Evolutionary conservation across 1,140 invertebrate genomes (phyloP), one percentile per base, ranked within the genome.

Genomic region (Aphis gossypii): DNA sequence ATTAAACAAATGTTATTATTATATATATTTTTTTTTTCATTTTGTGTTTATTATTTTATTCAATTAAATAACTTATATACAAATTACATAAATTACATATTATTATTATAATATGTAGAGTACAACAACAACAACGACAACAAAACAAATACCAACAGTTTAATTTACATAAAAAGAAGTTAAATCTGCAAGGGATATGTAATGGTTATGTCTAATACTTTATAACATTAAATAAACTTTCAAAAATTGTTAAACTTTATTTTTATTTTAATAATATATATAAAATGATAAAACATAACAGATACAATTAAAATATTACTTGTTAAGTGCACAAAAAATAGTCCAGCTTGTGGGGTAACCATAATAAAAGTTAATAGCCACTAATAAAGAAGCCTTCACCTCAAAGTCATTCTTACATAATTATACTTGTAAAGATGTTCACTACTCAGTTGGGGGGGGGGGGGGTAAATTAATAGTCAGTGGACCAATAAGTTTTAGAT

Each of bases 241-340:
- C 2, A n/a, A n/a, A 68, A 90, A 56, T 44, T 11, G 18, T 90
- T 90, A 48, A 60, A 51, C 7, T 35, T 88, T 54, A 51, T 56
- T 89, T 51, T 89, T 56, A 89, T 54, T 89, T 46, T 30, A 38
- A 60, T 90, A 60, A 4, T 41, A 44, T 30, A 90, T 35, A 60
- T 44, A 54, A 51, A 88, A 44, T 18, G 18, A 90, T 14, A 60
- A 18, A 90, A 60, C 89, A 68, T 90, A 90, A 90, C 89, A 90
- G 89, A 38, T 56, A 41, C 18, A 60, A 60, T 41, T 90, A 41
- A 60, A 90, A 90, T 68, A 44, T 38, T 23, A 89, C 30, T 87
- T 89, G 25, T n/a, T 54, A 56, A 89, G 89, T 90, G 89, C 89
- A 60, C 44, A 90, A 90, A n/a, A 89, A 35, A 89, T 48, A 30